Percentiles rank a stretch among this genome's conserved stretches.
These are phyloP conservation scores for Salvator merianae DNA, from an alignment of 2,113 vertebrate species.

Conservation along the genomic window DNA sequence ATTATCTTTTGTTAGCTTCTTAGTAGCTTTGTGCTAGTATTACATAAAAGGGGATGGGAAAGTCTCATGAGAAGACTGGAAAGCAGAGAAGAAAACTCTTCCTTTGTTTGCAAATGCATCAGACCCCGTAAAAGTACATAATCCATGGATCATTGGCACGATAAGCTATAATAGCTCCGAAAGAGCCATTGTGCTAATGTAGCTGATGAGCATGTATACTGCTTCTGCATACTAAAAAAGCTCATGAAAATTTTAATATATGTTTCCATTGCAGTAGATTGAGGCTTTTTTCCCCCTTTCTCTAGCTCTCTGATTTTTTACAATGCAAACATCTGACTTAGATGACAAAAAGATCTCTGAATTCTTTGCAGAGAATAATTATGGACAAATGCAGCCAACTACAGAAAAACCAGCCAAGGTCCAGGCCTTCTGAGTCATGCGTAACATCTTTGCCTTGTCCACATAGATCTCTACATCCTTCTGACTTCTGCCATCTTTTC, in stretches of 20 bases:
- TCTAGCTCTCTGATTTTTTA: conserved; percentile 16
- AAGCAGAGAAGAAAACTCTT: conserved; percentile 47
- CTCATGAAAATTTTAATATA: conserved; percentile 67
- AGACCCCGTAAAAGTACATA: conserved; percentile 73
- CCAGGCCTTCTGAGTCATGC: background rate
- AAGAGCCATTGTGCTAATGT: conserved; percentile 75
- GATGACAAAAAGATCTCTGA: conserved; percentile 40
- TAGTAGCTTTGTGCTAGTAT: conserved; percentile 61
- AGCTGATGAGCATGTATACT: conserved; percentile 56
- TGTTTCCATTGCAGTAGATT: conserved; percentile 26
- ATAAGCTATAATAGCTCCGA: conserved; percentile 68
- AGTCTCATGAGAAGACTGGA: conserved; percentile 65
- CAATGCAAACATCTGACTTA: conserved; percentile 39
- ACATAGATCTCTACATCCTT: background rate
- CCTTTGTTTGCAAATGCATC: conserved; percentile 72
- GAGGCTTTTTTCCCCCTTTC: background rate
- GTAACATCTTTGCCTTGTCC: background rate
- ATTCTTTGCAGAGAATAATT: conserved; percentile 54
- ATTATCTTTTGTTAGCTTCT: background rate
- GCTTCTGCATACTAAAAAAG: conserved; percentile 69
- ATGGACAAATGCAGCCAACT: background rate
- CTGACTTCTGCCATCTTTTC: background rate
- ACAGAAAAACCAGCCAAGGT: no score
- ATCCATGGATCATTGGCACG: conserved; percentile 70
- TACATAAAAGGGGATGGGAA: conserved; percentile 31